Base-by-base conservation (phyloP, 1,140 invertebrate genomes). In the Anastrepha ludens region DNA sequence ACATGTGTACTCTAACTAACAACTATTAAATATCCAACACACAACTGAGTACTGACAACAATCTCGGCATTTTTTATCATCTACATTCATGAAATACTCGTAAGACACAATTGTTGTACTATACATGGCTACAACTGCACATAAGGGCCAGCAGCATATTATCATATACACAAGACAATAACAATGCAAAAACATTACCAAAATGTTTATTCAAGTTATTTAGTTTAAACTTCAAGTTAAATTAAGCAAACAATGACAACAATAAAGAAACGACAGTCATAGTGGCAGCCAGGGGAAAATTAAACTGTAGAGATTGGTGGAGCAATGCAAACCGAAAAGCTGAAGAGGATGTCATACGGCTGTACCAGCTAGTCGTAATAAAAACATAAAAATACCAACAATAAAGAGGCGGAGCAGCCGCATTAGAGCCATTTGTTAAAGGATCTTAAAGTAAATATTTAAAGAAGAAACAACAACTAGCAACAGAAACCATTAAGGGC, bases 161-260 rank as follows among this genome's bases (percentile, higher is more conserved):
- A 86, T 17, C 41, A 41, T 64, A 44, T 15, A 41, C 17, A 41
- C n/a, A 87, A 87, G 11, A 47, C 44, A 70, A 60, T 50, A 87
- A 60, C 47, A 87, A 74, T 55, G 50, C 47, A 67, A 74, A 70
- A 74, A 74, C 65, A 64, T 87, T 70, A 87, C 44, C 86, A 55
- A 87, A 87, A 87, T 87, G 65, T 87, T 87, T 87, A 87, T 20
- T 67, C 47, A 87, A 87, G 86, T 87, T 87, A 87, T 87, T 87
- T 87, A 87, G 74, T 65, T 87, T 87, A 87, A 87, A 87, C 86
- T 87, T 87, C 86, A 87, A 87, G 86, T 74, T 87, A 87, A 87
- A 87, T 87, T 87, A 87, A 87, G 86, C 86, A 87, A 87, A 87
- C 86, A 87, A 87, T 74, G 64, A 15, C 44, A 87, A 78, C 20